phyloP scores from a whole-genome alignment of 2,888 invertebrate genomes.

The Cephus nigrinus region DNA sequence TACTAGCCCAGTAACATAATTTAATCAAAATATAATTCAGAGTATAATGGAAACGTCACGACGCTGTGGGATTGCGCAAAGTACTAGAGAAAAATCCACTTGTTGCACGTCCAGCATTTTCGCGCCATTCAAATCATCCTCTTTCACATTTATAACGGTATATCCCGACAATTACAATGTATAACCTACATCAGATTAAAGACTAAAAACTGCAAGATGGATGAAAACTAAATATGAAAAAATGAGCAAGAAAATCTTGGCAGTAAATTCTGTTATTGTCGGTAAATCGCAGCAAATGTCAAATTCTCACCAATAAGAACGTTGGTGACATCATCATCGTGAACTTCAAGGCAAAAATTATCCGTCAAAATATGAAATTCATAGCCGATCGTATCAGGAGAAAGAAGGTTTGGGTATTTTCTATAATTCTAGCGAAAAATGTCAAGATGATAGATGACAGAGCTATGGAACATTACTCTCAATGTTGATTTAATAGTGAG shows the following conservation, averaged over 20 bases:
- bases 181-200: not conserved
- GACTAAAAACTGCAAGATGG: not conserved
- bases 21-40: not conserved
- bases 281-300: not conserved
- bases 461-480: not conserved
- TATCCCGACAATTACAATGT: not conserved
- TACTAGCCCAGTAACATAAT: not conserved
- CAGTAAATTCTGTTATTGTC: not conserved
- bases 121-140: conserved; percentile 29
- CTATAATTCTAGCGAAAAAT: not conserved
- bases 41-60: not conserved
- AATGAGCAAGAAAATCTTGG: not conserved
- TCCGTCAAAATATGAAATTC: not conserved
- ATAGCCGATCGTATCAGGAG: not conserved
- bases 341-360: not conserved
- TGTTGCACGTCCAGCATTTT: conserved; percentile 33
- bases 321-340: not conserved
- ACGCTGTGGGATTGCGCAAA: not conserved
- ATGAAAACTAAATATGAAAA: not conserved
- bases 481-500: not conserved
- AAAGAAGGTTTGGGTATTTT: not conserved
- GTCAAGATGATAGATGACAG: not conserved
- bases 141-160: not conserved
- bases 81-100: conserved; percentile 27
- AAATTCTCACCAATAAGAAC: not conserved